Base-by-base conservation (phyloP, 1,140 invertebrate genomes). In the Hyphantria cunea region DNA sequence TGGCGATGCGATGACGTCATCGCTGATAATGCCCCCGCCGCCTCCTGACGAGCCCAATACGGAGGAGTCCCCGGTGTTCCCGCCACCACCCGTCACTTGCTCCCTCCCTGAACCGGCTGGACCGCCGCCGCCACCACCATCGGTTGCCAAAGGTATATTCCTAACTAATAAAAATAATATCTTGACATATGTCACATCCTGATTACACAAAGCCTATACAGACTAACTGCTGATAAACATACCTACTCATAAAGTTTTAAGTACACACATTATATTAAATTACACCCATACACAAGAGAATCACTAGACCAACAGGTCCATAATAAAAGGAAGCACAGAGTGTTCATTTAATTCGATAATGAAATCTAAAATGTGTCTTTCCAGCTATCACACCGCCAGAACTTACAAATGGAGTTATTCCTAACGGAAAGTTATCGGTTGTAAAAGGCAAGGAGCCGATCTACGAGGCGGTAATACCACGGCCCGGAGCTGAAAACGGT, bases 381-480 rank as follows among this genome's bases (percentile, higher is more conserved):
- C 17, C 17, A 91, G 83, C 85, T 74, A 66, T 72, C 63, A 84
- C 77, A 10, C 76, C 78, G 54, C 72, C 82, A 42, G 82, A 83
- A 50, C 61, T 82, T 5, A 90, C 87, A 4, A 82, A 84, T 66
- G 87, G 88, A 37, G 75, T 82, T 32, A 91, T 91, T 60, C 84
- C 84, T 0, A 86, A 88, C 58, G 89, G 86, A 33, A 90, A 90
- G 49, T 59, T 88, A 6, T 63, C 76, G 0, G 67, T 87, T 0
- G 50, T 83, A 17, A 89, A 86, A 32, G 77, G 80, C 54, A 87
- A 86, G 31, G 96, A 97, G 78, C 96, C 96, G 0, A 97, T 97
- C 71, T 97, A 97, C 78, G 96, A 97, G 79, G 94, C 95, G 0
- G 95, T 97, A 11, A 91, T 95, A 58, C 95, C 95, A 0, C 89